Evolutionary conservation across 2,888 invertebrate species (phyloP).

Genomic region (Dendrolimus houi): DNA sequence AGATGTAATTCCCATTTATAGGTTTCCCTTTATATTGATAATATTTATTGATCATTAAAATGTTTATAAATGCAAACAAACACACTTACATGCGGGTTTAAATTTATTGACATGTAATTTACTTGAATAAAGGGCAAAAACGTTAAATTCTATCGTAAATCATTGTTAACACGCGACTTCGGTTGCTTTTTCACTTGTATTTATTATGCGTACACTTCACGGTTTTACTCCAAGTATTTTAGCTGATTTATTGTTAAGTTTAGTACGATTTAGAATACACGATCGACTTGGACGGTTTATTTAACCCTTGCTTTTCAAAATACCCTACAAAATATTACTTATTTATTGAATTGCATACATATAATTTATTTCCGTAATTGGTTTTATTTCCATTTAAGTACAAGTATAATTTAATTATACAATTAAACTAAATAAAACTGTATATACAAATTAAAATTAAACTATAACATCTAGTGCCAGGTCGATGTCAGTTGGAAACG

Average conservation of each 20-base stretch:
- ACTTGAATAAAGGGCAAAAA: conserved; percentile 48
- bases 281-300: conserved; percentile 5
- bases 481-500: no score
- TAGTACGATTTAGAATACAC: conserved; percentile 17
- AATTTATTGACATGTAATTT: conserved; percentile 54
- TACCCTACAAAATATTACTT: no score
- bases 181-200: conserved; percentile 44
- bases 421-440: no score
- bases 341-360: no score
- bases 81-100: conserved; percentile 42
- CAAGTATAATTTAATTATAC: no score
- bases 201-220: conserved; percentile 55
- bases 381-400: no score
- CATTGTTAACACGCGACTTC: conserved; percentile 46
- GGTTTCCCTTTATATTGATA: neutral
- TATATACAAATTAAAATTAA: no score
- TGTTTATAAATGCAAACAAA: conserved; percentile 18
- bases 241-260: conserved; percentile 18
- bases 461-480: no score
- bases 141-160: conserved; percentile 47
- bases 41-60: neutral
- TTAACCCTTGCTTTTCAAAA: no score
- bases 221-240: conserved; percentile 24
- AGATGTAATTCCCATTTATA: neutral
- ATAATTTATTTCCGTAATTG: no score